These are phyloP conservation scores for Helostoma temminkii DNA, from an alignment of 2,797 vertebrate genomes.

Conservation along the genomic window DNA sequence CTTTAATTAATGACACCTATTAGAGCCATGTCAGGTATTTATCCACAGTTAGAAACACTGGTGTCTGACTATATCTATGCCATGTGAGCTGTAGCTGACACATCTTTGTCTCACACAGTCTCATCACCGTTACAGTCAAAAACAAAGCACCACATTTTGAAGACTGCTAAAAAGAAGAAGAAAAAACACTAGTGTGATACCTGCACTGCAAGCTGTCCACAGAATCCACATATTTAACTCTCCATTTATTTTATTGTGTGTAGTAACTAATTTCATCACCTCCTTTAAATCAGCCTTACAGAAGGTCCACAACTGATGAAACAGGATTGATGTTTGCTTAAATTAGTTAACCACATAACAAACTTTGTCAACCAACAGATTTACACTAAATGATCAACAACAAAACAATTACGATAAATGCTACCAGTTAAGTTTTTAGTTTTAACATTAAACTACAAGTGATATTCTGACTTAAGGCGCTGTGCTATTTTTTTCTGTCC, in stretches of 20 bases:
- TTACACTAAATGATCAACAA: too few relatives aligned
- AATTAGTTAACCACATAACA: too few relatives aligned
- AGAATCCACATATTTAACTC: neutral
- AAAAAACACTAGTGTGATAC: neutral
- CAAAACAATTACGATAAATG: neutral
- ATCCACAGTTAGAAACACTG: conserved; percentile 64
- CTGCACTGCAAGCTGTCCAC: neutral
- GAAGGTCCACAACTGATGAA: too few relatives aligned
- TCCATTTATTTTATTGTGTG: neutral
- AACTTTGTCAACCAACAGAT: too few relatives aligned
- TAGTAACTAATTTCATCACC: neutral
- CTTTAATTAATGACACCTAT: conserved; percentile 94
- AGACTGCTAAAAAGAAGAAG: neutral
- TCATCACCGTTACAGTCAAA: neutral
- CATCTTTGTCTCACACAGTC: neutral
- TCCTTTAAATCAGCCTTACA: too few relatives aligned
- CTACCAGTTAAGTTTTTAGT: neutral
- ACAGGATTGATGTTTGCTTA: too few relatives aligned
- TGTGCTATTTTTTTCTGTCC: neutral
- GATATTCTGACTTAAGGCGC: neutral
- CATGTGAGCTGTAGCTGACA: conserved; percentile 1
- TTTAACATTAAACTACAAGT: neutral
- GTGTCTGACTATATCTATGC: conserved; percentile 10
- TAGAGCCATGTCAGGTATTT: conserved; percentile 78
- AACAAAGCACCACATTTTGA: neutral